Percentiles rank a stretch among this genome's conserved stretches.
phyloP scores from a whole-genome alignment of 2,797 vertebrate genomes.

The Parotocinclus haroldoi region DNA sequence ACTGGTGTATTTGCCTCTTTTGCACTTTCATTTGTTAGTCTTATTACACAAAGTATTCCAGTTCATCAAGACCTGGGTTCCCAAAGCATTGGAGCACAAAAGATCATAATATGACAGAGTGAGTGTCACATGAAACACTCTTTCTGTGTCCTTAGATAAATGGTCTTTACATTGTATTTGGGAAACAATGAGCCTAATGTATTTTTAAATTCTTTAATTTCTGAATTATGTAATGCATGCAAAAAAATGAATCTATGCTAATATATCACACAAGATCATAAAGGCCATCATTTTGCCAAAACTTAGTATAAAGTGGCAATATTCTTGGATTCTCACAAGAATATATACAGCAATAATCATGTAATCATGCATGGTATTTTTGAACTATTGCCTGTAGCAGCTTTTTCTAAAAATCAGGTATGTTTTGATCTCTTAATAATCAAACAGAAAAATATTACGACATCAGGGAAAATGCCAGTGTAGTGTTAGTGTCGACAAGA shows the following conservation, averaged over 20 bases:
- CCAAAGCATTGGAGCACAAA: neutral
- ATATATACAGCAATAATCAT: conserved; percentile 96
- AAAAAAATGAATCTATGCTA: conserved; percentile 78
- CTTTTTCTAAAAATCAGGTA: conserved; percentile 82
- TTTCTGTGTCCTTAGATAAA: neutral
- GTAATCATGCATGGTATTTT: conserved; percentile 85
- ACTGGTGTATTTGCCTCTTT: conserved; percentile 53
- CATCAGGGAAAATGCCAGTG: conserved; percentile 89
- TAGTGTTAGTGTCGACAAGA: conserved; percentile 71
- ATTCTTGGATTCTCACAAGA: conserved; percentile 84
- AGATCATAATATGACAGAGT: neutral
- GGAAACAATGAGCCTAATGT: neutral
- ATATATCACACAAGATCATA: conserved; percentile 65
- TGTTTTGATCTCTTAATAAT: conserved; percentile 84
- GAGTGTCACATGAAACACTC: neutral
- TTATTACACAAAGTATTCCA: conserved; percentile 80
- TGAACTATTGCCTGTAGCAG: conserved; percentile 84
- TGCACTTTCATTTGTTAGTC: conserved; percentile 62
- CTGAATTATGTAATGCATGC: conserved; percentile 62
- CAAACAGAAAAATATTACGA: conserved; percentile 75
- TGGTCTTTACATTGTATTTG: neutral
- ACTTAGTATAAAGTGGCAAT: conserved; percentile 83
- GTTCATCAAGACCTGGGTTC: conserved; percentile 27
- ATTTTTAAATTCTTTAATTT: conserved; percentile 59
- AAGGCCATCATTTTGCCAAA: conserved; percentile 80